Conservation (phyloP, 2,888 invertebrate genomes). For the Aporophyla nigra region DNA sequence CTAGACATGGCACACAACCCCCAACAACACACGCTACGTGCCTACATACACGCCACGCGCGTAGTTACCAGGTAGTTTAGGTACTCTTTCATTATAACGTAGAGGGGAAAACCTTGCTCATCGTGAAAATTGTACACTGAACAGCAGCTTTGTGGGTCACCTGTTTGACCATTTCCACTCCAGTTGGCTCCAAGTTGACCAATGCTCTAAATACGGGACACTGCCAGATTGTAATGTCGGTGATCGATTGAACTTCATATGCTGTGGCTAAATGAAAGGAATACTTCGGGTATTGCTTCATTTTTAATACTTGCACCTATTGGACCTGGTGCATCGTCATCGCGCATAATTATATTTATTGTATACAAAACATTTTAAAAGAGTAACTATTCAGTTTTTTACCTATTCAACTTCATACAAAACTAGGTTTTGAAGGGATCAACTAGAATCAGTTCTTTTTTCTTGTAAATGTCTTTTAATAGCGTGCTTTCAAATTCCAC, state of each 20-base stretch:
- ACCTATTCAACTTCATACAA: neutral
- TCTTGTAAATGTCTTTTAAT: neutral
- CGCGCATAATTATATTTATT: neutral
- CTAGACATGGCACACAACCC: neutral
- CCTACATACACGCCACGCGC: neutral
- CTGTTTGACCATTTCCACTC: slow-evolving; percentile 68
- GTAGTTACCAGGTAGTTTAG: slow-evolving; percentile 4
- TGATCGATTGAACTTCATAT: slow-evolving; percentile 18
- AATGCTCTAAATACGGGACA: slow-evolving; percentile 56
- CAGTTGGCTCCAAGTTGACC: slow-evolving; percentile 48
- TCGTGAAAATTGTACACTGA: slow-evolving; percentile 45
- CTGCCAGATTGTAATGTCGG: slow-evolving; percentile 33
- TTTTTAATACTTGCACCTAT: neutral
- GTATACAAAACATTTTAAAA: neutral
- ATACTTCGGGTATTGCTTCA: neutral
- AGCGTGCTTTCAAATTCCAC: neutral
- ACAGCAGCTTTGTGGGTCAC: slow-evolving; percentile 63
- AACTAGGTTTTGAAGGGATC: neutral
- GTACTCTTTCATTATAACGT: slow-evolving; percentile 7
- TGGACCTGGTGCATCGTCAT: neutral
- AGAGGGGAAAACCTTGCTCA: slow-evolving; percentile 28
- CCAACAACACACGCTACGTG: neutral
- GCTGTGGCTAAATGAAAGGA: no score
- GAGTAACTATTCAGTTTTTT: neutral
- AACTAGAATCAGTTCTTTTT: neutral